Percentiles rank a stretch among this genome's conserved stretches.
Conservation (phyloP, 2,113 vertebrate genomes). For the Myotis brandtii region DNA sequence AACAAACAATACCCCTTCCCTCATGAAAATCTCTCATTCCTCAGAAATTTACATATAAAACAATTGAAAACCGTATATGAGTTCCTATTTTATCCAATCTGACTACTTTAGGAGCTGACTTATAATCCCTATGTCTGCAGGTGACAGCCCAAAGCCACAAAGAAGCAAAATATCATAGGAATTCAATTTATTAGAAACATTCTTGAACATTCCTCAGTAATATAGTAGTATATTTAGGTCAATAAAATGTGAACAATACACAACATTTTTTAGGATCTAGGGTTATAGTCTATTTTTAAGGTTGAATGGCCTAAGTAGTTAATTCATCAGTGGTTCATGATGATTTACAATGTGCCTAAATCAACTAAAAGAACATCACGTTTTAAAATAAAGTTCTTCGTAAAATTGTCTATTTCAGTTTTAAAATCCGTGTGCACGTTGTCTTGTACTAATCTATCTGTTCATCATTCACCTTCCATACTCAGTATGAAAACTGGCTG, state of each 20-base stretch:
- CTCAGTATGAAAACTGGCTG: neutral
- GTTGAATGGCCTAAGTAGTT: neutral
- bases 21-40: no score
- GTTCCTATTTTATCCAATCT: neutral
- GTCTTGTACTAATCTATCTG: neutral
- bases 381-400: neutral
- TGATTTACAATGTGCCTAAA: neutral
- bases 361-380: neutral
- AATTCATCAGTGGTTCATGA: neutral
- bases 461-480: neutral
- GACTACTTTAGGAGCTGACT: neutral
- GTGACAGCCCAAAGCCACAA: neutral
- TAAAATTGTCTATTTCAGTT: neutral
- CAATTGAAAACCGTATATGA: neutral
- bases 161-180: neutral
- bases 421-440: neutral
- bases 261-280: neutral
- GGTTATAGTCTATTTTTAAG: neutral
- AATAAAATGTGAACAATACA: neutral
- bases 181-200: neutral
- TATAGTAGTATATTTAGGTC: neutral
- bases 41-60: neutral
- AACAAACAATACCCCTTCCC: no score
- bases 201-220: neutral
- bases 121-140: neutral